A percentile compares a stretch with the other conserved stretches of the same genome.
Conservation (phyloP, 2,113 vertebrate species). For the Esox niger region DNA sequence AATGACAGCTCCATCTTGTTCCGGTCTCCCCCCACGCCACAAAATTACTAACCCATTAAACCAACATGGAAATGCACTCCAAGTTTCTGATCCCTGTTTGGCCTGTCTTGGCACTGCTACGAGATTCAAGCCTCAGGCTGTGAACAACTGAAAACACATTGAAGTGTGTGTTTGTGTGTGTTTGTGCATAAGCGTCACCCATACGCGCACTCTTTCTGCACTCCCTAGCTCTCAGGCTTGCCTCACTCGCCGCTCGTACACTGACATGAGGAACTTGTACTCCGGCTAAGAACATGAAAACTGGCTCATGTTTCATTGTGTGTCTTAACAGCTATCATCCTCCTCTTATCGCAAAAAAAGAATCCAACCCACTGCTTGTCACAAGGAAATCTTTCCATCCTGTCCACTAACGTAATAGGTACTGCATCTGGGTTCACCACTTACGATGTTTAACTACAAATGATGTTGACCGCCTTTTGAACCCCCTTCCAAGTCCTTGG, state of each 20-base stretch:
- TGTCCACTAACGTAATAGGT: background rate
- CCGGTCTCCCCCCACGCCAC: slow-evolving; percentile 76
- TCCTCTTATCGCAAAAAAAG: background rate
- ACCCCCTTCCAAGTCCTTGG: slow-evolving; percentile 12
- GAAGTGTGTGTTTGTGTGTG: slow-evolving; percentile 10
- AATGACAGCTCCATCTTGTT: slow-evolving; percentile 89
- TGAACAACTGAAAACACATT: background rate
- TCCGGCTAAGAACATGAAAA: slow-evolving; percentile 16
- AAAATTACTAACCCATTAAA: slow-evolving; percentile 89
- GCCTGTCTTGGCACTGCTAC: slow-evolving; percentile 35
- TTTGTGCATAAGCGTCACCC: background rate
- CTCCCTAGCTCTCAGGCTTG: background rate
- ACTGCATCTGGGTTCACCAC: background rate
- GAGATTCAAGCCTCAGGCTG: slow-evolving; percentile 25
- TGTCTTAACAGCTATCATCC: background rate
- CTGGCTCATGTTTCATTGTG: slow-evolving; percentile 1
- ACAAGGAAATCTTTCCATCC: background rate
- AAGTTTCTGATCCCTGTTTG: slow-evolving; percentile 65
- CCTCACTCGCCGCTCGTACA: background rate
- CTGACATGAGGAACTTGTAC: background rate
- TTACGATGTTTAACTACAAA: background rate
- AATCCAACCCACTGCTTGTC: too few relatives aligned
- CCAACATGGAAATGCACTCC: slow-evolving; percentile 75
- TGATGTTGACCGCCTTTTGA: slow-evolving; percentile 17
- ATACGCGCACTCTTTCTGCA: slow-evolving; percentile 1